Base-by-base conservation (phyloP, 2,888 invertebrate species). In the Anorthoa munda region DNA sequence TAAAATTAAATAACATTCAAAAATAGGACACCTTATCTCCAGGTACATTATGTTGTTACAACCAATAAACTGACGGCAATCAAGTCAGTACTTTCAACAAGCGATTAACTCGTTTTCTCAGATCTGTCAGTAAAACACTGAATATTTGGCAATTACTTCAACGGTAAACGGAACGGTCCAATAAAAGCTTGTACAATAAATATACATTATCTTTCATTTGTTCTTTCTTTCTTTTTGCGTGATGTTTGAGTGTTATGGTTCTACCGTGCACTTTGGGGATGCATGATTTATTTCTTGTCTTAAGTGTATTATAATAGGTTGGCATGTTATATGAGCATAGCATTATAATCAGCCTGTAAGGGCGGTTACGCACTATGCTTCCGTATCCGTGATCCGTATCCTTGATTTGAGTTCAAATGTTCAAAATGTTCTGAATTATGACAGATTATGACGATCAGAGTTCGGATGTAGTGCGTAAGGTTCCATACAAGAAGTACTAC, bases 121-220 rank as follows among this genome's bases (percentile, higher is more conserved):
- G 75, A 31, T 48, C 70, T 67, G 66, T 73, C 66, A 71, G 51
- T 79, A 67, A 82, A 82, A 82, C 71, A 79, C 46, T 69, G 63
- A 76, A 84, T 69, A 72, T 82, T 81, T 56, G 70, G 66, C 72
- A 75, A 80, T 85, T 75, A 85, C 70, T 75, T 64, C 50, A 74
- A 75, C 76, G 63, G 59, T 65, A 72, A 82, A 79, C 59, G 56
- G 56, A 66, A 81, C n/a, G 58, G 48, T 39, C 31, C 64, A 73
- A 83, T 84, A 77, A 80, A 84, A 80, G 12, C 45, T 50, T 67
- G 56, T 63, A 75, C 55, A 77, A 80, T 81, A 83, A 84, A 83
- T 85, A 85, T 63, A 67, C 66, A 81, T 73, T 80, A 70, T 70
- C 66, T 72, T 61, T 70, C 48, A 31, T 48, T 74, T 80, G 59